These are phyloP conservation scores for Coluber constrictor DNA, from an alignment of 2,797 vertebrate genomes.

Conservation along the genomic window DNA sequence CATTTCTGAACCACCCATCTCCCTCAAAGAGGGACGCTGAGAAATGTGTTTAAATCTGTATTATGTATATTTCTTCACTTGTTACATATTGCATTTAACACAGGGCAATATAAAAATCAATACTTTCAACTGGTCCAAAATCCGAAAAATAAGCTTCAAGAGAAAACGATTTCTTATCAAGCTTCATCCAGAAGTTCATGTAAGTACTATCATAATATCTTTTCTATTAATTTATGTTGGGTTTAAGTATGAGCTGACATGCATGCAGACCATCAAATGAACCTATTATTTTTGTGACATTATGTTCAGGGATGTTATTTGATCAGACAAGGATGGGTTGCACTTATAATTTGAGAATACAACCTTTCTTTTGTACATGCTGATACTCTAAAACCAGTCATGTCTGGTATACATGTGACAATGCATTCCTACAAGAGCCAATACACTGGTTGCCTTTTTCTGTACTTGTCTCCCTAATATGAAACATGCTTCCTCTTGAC, in stretches of 20 bases:
- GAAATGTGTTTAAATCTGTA: neutral
- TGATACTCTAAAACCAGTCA: neutral
- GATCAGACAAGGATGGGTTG: neutral
- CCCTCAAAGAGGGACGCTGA: neutral
- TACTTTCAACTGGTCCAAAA: constrained; percentile 99
- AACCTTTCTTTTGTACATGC: neutral
- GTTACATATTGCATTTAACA: constrained; percentile 35
- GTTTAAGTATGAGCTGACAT: rapidly evolving
- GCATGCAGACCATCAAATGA: neutral
- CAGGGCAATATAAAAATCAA: constrained; percentile 95
- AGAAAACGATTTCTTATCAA: constrained; percentile 96
- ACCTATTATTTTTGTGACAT: neutral
- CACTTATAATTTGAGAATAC: neutral
- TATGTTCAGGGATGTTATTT: neutral
- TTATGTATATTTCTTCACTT: neutral
- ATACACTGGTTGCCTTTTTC: neutral
- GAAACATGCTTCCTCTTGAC: neutral
- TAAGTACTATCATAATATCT: constrained; percentile 64
- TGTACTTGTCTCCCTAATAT: neutral
- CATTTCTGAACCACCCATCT: neutral
- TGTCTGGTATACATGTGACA: neutral
- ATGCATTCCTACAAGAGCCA: neutral
- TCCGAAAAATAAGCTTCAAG: constrained; percentile 98
- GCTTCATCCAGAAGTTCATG: constrained; percentile 92
- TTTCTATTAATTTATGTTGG: constrained; percentile 4